Base-by-base conservation (phyloP, 2,888 invertebrate species). In the Taenaris catops region DNA sequence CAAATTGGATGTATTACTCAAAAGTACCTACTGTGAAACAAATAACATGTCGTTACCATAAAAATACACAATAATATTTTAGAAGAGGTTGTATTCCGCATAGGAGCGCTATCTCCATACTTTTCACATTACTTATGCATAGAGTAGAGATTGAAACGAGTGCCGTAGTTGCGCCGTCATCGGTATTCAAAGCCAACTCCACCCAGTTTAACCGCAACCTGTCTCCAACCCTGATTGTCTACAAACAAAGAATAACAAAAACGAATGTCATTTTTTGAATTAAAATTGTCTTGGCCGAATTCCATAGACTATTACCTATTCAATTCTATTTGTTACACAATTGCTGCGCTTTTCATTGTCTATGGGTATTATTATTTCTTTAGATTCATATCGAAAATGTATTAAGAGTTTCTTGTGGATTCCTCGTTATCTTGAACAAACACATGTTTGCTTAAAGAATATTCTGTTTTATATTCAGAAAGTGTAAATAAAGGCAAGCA, bases 41-140 rank as follows among this genome's bases (percentile, higher is more conserved):
- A 76, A 78, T 73, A 76, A 69, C 70, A 62, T 72, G 65, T 69
- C 61, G 66, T 71, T 74, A 66, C 69, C 63, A 75, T 73, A 78
- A 78, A 80, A 78, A 78, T 78, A 74, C 66, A 72, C 66, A 68
- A 64, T 68, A 65, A 73, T 79, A 75, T 79, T 78, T 79, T 79
- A 78, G 69, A 74, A 46, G 53, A 63, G 63, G 63, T 63, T 68
- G 65, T 75, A 65, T 68, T 63, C 68, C 70, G 73, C 67, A 63
- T 64, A 60, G 67, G 58, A 52, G 69, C 59, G 58, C 65, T 61
- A 73, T 75, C 71, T 78, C 76, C 80, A 80, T 78, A 81, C 80
- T 79, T 83, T 83, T 74, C 76, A 69, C 78, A 86, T 86, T 83
- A 84, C 69, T 81, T 83, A 86, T 81, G 81, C 83, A 83, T 83